phyloP scores from a whole-genome alignment of 1,140 invertebrate species.

The Asobara japonica region DNA sequence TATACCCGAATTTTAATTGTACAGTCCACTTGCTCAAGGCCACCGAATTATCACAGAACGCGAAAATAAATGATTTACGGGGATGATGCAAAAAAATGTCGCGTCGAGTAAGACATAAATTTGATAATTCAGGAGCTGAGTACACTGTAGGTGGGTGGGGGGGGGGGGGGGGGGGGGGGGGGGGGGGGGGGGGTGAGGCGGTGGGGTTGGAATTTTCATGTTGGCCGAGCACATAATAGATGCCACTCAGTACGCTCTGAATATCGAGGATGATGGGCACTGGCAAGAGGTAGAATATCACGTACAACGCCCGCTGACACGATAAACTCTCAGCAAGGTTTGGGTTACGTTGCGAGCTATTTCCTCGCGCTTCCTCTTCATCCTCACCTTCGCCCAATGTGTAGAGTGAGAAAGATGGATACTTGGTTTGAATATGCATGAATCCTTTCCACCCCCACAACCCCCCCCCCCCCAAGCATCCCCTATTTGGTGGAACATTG shows the following conservation, averaged over 20 bases:
- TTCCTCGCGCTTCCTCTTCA: background rate
- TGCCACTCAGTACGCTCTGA: slow-evolving; percentile 19
- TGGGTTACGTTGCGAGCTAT: slow-evolving; percentile 39
- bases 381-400: slow-evolving; percentile 31
- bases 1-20: no score
- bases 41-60: no score
- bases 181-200: background rate
- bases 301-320: slow-evolving; percentile 44
- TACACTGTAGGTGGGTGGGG: no score
- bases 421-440: slow-evolving; percentile 56
- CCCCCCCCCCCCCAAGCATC: no score
- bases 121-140: background rate
- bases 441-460: no score
- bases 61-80: no score
- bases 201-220: slow-evolving; percentile 11
- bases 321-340: slow-evolving; percentile 41
- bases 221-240: slow-evolving; percentile 26
- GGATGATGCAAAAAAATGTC: background rate
- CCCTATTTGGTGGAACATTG: slow-evolving; percentile 55
- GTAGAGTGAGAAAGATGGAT: slow-evolving; percentile 4
- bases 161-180: background rate
- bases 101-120: background rate
- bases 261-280: slow-evolving; percentile 19
- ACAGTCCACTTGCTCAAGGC: no score
- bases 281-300: slow-evolving; percentile 24